Evolutionary conservation across 2,113 vertebrate genomes (phyloP).

Genomic region (Pangasianodon hypophthalmus): DNA sequence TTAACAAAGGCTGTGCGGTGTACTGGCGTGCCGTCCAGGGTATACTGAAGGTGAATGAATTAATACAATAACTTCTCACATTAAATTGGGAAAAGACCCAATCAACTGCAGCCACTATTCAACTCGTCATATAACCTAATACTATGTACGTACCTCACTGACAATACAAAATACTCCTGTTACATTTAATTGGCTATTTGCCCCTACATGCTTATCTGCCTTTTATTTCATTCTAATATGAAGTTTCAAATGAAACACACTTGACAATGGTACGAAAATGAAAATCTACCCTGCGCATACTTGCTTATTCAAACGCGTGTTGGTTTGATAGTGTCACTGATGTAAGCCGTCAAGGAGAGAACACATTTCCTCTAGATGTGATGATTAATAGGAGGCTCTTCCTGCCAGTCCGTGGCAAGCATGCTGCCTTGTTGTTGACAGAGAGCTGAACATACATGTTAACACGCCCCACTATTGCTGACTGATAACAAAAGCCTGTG

Average conservation of each 20-base stretch:
- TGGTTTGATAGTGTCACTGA: neutral
- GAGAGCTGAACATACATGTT: constrained; percentile 25
- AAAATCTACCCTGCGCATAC: neutral
- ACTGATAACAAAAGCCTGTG: constrained; percentile 30
- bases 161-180: neutral
- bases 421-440: constrained; percentile 30
- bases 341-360: neutral
- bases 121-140: neutral
- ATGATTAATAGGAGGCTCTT: constrained; percentile 20
- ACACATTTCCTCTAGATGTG: constrained; percentile 5
- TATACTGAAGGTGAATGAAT: neutral
- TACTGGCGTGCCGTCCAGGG: neutral
- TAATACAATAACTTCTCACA: neutral
- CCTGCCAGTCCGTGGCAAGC: neutral
- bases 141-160: neutral
- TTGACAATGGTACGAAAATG: neutral
- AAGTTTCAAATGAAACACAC: neutral
- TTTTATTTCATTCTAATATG: neutral
- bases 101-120: neutral
- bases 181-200: neutral
- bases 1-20: neutral
- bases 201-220: neutral
- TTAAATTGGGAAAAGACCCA: no score
- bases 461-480: constrained; percentile 32
- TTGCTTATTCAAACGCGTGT: neutral